These are phyloP conservation scores for Gymnothorax javanicus DNA, from an alignment of 2,797 vertebrate genomes.

Conservation along the genomic window DNA sequence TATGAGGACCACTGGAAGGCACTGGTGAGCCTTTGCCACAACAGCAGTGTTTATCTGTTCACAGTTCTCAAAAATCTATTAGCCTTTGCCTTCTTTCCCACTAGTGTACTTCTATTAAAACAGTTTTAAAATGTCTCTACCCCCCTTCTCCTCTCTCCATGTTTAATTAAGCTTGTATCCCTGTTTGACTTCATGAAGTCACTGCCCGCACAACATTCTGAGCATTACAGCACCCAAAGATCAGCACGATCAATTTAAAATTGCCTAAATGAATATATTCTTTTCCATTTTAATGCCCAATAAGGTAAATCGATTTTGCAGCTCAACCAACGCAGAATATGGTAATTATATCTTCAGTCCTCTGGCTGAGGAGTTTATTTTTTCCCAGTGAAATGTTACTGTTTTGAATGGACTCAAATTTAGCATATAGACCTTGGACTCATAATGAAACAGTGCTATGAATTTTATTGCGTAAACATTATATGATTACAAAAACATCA, in stretches of 20 bases:
- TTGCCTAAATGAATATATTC: neutral
- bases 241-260: neutral
- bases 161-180: conserved; percentile 1
- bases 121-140: neutral
- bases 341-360: neutral
- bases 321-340: neutral
- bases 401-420: too few species aligned
- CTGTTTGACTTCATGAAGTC: neutral
- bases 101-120: neutral
- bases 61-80: neutral
- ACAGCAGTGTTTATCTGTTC: neutral
- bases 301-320: neutral
- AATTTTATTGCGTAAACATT: neutral
- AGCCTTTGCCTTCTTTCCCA: neutral
- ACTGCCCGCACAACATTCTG: neutral
- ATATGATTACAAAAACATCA: neutral
- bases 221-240: neutral
- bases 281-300: neutral
- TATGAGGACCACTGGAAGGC: neutral
- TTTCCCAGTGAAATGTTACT: neutral
- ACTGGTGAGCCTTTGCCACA: neutral
- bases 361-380: neutral
- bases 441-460: neutral
- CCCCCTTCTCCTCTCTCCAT: neutral
- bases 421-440: neutral